phyloP scores from a whole-genome alignment of 2,888 invertebrate species.

The Plebejus melissa region DNA sequence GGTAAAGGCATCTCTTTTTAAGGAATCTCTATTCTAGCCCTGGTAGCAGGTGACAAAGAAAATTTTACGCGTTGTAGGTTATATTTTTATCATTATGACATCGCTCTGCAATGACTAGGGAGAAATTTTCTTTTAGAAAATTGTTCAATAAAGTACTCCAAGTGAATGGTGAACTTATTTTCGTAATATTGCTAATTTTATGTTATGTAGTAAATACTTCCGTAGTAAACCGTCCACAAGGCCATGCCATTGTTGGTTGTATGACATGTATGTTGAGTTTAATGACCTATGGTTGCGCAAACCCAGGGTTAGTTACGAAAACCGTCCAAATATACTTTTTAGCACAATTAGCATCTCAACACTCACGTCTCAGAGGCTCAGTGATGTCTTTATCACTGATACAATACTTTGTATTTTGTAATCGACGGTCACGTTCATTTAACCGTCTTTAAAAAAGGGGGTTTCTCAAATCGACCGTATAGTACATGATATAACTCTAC shows the following conservation, averaged over 20 bases:
- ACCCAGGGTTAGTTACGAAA: neutral
- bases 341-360: conserved; percentile 9
- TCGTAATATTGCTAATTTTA: neutral
- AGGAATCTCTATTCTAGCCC: too few relatives aligned
- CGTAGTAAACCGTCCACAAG: neutral
- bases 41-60: too few relatives aligned
- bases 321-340: neutral
- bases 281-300: neutral
- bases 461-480: too few relatives aligned
- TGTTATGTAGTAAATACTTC: neutral
- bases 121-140: too few relatives aligned
- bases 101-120: too few relatives aligned
- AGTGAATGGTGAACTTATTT: neutral
- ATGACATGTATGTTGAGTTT: neutral
- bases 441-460: too few relatives aligned
- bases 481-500: too few relatives aligned
- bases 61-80: too few relatives aligned
- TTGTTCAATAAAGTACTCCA: neutral
- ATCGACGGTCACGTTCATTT: too few relatives aligned
- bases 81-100: too few relatives aligned
- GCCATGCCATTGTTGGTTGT: neutral
- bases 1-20: too few relatives aligned
- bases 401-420: too few relatives aligned
- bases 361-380: neutral
- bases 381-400: neutral